Evolutionary conservation across 1,140 invertebrate genomes (phyloP), one percentile per base, ranked within the genome.

Genomic region (Drosophila lowei): DNA sequence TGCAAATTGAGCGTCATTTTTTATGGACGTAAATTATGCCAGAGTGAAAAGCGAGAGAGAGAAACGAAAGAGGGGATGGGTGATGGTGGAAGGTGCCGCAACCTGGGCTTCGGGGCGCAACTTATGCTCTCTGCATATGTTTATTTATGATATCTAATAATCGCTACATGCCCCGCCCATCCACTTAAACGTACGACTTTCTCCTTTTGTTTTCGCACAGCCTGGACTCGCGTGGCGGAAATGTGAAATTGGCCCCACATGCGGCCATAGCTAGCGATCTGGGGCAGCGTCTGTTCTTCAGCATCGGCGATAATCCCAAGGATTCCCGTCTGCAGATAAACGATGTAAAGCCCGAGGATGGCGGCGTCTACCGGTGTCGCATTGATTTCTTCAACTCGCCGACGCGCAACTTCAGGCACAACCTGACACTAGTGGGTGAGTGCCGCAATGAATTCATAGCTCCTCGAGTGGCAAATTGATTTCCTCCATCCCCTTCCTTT

Each of bases 331-430:
- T 97, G 50, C 94, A 94, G 56, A 94, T 97, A 53, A 94, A 94
- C 78, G 94, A 95, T 62, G 95, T 96, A 30, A 94, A 93, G 47
- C 92, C 93, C 47, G 93, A 93, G 15, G 96, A 97, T 76, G 95
- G 97, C 78, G 96, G 96, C 2, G 90, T 96, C 11, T 97, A 96
- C 89, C 93, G 95, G 76, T 97, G 97, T 89, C 93, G 97, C 63
- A 95, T 97, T 25, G 97, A 98, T 91, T 97, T 97, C 80, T 93
- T 95, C 44, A 95, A 97, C 85, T 96, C 96, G 1, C 96, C 96
- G 2, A 97, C 97, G 0, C 94, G 94, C 70, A 97, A 97, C 91
- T 96, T 95, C 80, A 93, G 94, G 75, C 95, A 97, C 73, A 97
- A 97, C 91, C 93, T 97, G 53, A 97, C 95, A 59, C 94, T 98